Evolutionary conservation across 2,113 vertebrate species (phyloP).

Genomic region (Serilophus lunatus): DNA sequence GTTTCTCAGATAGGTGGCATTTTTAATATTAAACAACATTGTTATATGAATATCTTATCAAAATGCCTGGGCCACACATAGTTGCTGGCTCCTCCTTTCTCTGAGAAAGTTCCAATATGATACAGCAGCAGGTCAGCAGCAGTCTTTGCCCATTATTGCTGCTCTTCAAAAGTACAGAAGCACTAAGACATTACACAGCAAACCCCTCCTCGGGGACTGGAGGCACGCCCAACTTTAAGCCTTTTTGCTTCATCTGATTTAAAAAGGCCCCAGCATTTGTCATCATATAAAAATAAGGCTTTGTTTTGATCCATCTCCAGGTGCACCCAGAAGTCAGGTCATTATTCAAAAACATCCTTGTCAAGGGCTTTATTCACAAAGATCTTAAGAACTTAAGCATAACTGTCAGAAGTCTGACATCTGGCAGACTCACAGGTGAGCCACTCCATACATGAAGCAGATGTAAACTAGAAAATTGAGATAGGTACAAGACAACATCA

Average conservation of each 20-base stretch:
- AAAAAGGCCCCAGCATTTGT: background rate
- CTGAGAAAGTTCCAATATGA: background rate
- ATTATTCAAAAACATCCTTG: background rate
- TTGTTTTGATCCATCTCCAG: background rate
- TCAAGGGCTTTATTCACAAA: background rate
- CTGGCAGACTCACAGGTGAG: conserved; percentile 1
- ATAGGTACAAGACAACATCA: background rate
- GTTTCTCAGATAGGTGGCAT: background rate
- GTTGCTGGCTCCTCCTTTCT: background rate
- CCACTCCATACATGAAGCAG: background rate
- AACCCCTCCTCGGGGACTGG: background rate
- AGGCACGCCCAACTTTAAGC: background rate
- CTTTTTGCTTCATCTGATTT: background rate
- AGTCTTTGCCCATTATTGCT: background rate
- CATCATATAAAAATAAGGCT: background rate
- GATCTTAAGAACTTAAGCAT: background rate
- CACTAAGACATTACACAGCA: background rate
- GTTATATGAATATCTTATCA: background rate
- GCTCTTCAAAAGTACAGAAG: background rate
- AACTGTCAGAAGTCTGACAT: background rate
- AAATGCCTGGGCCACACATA: background rate
- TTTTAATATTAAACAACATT: background rate
- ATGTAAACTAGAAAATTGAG: background rate
- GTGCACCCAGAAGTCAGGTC: background rate
- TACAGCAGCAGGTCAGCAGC: background rate